Evolutionary conservation across 2,113 vertebrate genomes (phyloP), one percentile per base, ranked within the genome.

Genomic region (Phalacrocorax carbo): DNA sequence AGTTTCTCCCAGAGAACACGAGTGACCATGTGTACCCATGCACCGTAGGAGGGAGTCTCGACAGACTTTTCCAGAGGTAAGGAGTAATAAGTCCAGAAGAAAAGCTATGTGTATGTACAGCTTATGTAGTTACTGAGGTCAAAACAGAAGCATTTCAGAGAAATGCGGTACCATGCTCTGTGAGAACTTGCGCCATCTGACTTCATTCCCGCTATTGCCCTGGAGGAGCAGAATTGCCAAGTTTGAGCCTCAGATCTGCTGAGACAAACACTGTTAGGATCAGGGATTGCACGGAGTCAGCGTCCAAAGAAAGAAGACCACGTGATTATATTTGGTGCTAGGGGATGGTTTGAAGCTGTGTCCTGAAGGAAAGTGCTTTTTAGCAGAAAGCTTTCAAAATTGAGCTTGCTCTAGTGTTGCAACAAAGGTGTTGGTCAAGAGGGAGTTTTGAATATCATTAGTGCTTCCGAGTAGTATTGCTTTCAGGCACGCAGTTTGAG

Each of bases 161-260:
- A 48, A 72, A 40, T 1, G 1, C 1, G 5, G 49, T n/a, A 9
- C 61, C 5, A 0, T 27, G 51, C 42, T 71, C 23, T 3, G 0
- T 57, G 58, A 25, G 68, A 55, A 32, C 36, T 30, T 38, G 32
- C 17, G 3, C 14, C 20, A 58, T 64, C 49, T 1, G 4, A 3
- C n/a, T 65, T 83, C 15, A 10, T 76, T 76, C 18, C 34, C 8
- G 1, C 9, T 68, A 17, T 40, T 58, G 60, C 65, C 70, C 29
- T 22, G 71, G 38, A 77, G 78, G 23, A 88, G 65, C 66, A 52
- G 57, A 93, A 58, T 44, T 78, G 75, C 34, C 0, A 22, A 66
- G 21, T 34, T 12, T 0, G 23, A 65, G n/a, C 5, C 54, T 61
- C 30, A 26, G 23, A 51, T 38, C 8, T 54, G 58, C 79, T n/a